Conservation (phyloP, 2,113 vertebrate species). For the Sakesphorus luctuosus region DNA sequence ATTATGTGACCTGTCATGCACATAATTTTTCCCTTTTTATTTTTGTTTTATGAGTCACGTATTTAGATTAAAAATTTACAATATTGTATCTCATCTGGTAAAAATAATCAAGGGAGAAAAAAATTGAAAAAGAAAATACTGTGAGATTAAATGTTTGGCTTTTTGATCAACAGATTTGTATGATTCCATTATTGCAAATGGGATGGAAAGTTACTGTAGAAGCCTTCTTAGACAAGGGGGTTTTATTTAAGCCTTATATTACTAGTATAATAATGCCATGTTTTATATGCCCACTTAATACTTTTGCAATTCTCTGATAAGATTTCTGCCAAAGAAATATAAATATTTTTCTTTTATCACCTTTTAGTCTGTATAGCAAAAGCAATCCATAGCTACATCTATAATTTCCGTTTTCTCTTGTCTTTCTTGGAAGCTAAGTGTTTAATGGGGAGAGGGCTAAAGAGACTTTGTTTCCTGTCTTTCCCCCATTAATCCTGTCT, state of each 20-base stretch:
- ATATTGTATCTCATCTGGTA: not conserved
- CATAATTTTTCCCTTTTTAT: not conserved
- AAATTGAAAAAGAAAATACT: not conserved
- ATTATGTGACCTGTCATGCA: not conserved
- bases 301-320: slow-evolving; percentile 67
- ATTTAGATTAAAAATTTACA: not conserved
- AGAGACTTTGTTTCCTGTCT: not conserved
- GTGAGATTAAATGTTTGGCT: not conserved
- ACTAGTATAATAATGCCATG: slow-evolving; percentile 51
- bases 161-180: slow-evolving; percentile 43
- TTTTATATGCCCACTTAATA: slow-evolving; percentile 68
- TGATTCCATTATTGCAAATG: slow-evolving; percentile 18
- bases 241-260: slow-evolving; percentile 66
- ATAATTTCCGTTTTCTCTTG: not conserved
- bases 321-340: slow-evolving; percentile 41
- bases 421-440: not conserved
- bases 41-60: not conserved
- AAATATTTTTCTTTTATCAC: not conserved
- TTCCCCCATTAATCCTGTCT: not conserved
- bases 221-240: not conserved
- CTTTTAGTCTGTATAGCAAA: not conserved
- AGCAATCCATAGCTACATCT: not conserved
- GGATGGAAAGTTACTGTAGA: slow-evolving; percentile 21
- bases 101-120: not conserved
- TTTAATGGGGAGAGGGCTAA: not conserved